These are phyloP conservation scores for Cranoglanis bouderius DNA, from an alignment of 2,113 vertebrate genomes.

Conservation along the genomic window DNA sequence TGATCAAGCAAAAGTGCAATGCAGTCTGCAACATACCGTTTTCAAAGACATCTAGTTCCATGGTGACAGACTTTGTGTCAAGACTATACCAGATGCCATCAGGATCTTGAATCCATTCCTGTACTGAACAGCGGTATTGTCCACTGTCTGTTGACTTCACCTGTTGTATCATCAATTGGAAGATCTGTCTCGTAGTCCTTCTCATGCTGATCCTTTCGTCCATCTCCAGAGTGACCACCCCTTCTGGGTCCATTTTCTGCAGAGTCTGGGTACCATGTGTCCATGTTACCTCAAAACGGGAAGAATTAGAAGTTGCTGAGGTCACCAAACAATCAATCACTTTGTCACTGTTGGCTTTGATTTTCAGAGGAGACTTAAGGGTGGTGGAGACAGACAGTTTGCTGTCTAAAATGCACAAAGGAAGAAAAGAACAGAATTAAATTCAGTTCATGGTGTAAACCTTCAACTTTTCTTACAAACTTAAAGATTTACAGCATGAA, in stretches of 20 bases:
- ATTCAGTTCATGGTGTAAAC: background rate
- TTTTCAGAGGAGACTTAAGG: background rate
- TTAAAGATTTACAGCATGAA: background rate
- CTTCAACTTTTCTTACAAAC: background rate
- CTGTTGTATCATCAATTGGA: conserved; percentile 64
- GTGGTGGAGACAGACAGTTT: conserved; percentile 53
- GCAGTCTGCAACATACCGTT: conserved; percentile 55
- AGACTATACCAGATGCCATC: conserved; percentile 67
- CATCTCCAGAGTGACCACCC: conserved; percentile 51
- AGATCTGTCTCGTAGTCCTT: conserved; percentile 52
- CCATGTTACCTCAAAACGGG: conserved; percentile 70
- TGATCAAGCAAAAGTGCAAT: background rate
- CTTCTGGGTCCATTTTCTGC: conserved; percentile 59
- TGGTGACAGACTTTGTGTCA: conserved; percentile 30
- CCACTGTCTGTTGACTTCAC: conserved; percentile 64
- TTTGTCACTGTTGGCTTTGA: conserved; percentile 52
- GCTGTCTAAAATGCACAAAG: conserved; percentile 45
- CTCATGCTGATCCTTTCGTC: conserved; percentile 61
- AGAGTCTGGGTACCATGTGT: conserved; percentile 55
- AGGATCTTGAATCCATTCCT: conserved; percentile 72
- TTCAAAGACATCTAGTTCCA: conserved; percentile 53
- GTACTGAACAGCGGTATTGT: conserved; percentile 67
- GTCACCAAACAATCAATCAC: conserved; percentile 61
- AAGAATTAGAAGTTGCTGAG: conserved; percentile 26
- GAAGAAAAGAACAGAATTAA: background rate